Percentiles rank a stretch among this genome's conserved stretches.
Conservation (phyloP, 2,888 invertebrate genomes). For the Eustalomyia histrio region DNA sequence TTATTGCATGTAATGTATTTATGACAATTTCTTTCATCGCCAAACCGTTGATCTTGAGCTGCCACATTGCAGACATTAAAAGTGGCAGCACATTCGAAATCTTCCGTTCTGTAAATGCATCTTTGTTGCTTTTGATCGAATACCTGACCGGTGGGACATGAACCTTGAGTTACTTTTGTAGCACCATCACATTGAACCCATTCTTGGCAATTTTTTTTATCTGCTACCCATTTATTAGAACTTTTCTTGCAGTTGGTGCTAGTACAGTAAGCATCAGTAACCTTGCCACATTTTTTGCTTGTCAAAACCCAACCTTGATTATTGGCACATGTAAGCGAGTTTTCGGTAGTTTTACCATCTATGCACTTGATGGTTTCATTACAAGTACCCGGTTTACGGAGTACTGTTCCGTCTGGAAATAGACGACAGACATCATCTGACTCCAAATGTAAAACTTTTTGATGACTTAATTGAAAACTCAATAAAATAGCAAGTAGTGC, state of each 20-base stretch:
- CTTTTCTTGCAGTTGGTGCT: conserved; percentile 63
- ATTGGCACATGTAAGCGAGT: not conserved
- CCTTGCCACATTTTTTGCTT: conserved; percentile 46
- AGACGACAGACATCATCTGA: conserved; percentile 71
- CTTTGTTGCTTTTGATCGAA: conserved; percentile 64
- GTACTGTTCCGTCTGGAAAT: conserved; percentile 67
- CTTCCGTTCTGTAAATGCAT: conserved; percentile 68
- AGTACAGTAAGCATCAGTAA: conserved; percentile 59
- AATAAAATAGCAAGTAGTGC: not conserved
- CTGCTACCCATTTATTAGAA: conserved; percentile 67
- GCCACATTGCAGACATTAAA: conserved; percentile 71
- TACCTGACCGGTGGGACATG: conserved; percentile 65
- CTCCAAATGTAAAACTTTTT: conserved; percentile 26
- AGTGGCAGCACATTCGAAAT: conserved; percentile 65
- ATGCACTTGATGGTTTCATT: conserved; percentile 68
- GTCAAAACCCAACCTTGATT: conserved; percentile 48
- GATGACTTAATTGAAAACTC: not conserved
- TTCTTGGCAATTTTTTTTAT: conserved; percentile 70
- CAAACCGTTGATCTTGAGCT: conserved; percentile 58
- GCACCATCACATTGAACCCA: conserved; percentile 70
- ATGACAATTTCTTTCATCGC: conserved; percentile 70
- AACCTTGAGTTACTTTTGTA: conserved; percentile 36
- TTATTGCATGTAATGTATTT: conserved; percentile 68
- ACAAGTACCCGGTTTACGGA: conserved; percentile 74
- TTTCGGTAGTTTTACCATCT: conserved; percentile 45